Percentiles rank a stretch among this genome's conserved stretches.
Conservation (phyloP, 2,113 vertebrate species). For the Gopherus flavomarginatus region DNA sequence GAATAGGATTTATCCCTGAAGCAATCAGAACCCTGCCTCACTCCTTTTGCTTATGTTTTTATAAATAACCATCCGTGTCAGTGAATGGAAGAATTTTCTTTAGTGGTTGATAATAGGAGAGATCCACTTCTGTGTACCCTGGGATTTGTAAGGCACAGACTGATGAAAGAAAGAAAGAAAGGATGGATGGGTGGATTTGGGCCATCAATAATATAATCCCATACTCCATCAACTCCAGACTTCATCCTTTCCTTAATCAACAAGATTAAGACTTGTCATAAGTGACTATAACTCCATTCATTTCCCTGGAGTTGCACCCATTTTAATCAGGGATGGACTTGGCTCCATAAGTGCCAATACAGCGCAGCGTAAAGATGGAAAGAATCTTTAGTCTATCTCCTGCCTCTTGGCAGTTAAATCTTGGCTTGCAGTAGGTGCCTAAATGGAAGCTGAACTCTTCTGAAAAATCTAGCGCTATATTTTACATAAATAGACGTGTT, state of each 20-base stretch:
- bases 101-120: neutral
- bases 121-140: neutral
- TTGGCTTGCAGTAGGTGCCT: neutral
- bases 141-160: neutral
- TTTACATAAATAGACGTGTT: neutral
- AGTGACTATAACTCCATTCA: neutral
- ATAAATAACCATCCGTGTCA: neutral
- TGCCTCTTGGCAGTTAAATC: neutral
- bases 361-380: neutral
- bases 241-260: neutral
- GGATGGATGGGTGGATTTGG: neutral
- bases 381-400: neutral
- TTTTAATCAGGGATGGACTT: neutral
- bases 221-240: neutral
- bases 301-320: neutral
- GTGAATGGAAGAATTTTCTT: neutral
- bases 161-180: neutral
- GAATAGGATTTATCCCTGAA: neutral
- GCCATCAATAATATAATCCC: neutral
- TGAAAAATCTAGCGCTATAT: neutral
- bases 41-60: neutral
- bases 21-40: neutral
- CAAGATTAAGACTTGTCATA: neutral
- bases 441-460: neutral
- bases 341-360: neutral